Evolutionary conservation across 2,797 vertebrate genomes (phyloP).

Genomic region (Enteromius radiatus): DNA sequence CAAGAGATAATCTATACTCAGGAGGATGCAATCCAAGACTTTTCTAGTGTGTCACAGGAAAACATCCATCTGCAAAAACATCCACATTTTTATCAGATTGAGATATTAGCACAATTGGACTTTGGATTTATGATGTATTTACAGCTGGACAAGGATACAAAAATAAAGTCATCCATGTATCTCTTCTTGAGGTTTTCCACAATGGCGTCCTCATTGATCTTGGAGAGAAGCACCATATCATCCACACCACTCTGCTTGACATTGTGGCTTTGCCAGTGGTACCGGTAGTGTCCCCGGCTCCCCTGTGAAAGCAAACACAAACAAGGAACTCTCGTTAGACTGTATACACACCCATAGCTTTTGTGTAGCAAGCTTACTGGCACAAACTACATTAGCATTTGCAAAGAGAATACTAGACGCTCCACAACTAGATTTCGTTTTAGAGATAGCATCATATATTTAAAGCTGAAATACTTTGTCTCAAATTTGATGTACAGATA

Average conservation of each 20-base stretch:
- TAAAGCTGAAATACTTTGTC: neutral
- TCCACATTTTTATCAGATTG: neutral
- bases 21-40: conserved; percentile 24
- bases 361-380: conserved; percentile 13
- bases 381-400: conserved; percentile 1
- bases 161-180: conserved; percentile 99
- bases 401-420: neutral
- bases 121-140: neutral
- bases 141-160: conserved; percentile 88
- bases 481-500: neutral
- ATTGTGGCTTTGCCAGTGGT: conserved; percentile 99
- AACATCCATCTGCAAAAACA: conserved; percentile 26
- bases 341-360: conserved; percentile 58
- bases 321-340: conserved; percentile 48
- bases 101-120: neutral
- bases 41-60: conserved; percentile 29
- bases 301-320: conserved; percentile 78
- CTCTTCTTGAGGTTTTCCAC: conserved; percentile 98
- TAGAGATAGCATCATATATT: neutral
- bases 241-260: conserved; percentile 97
- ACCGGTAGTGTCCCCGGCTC: conserved; percentile 94
- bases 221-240: conserved; percentile 96
- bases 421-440: neutral
- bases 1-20: conserved; percentile 38
- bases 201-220: conserved; percentile 96